Evolutionary conservation across 2,888 invertebrate genomes (phyloP).

Genomic region (Lycaena phlaeas): DNA sequence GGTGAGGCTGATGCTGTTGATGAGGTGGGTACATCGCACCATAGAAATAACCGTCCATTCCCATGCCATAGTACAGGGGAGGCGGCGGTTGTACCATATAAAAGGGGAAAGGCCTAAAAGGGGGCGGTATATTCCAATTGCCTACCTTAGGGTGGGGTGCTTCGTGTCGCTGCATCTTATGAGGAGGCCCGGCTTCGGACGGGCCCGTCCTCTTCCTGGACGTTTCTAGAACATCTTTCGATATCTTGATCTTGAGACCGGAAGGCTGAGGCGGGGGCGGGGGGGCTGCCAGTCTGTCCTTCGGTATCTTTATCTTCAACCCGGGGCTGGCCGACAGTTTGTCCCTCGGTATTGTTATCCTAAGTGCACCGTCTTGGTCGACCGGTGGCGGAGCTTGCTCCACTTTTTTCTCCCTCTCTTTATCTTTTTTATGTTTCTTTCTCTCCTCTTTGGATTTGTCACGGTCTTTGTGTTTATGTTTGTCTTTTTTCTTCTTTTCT

Average conservation of each 20-base stretch:
- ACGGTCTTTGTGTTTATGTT: conserved; percentile 84
- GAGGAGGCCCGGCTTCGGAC: conserved; percentile 37
- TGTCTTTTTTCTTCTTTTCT: conserved; percentile 86
- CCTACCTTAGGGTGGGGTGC: conserved; percentile 56
- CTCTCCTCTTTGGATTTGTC: conserved; percentile 81
- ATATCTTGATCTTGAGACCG: conserved; percentile 84
- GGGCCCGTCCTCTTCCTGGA: conserved; percentile 35
- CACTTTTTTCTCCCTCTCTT: conserved; percentile 58
- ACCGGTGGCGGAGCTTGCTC: conserved; percentile 21
- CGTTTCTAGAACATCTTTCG: conserved; percentile 79
- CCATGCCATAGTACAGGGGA: conserved; percentile 35
- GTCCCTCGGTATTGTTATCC: conserved; percentile 61
- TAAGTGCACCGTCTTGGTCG: conserved; percentile 38
- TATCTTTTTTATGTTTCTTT: conserved; percentile 82
- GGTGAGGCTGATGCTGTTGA: conserved; percentile 44
- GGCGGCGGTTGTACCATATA: conserved; percentile 59
- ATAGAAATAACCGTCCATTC: conserved; percentile 38
- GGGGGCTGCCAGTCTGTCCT: conserved; percentile 78
- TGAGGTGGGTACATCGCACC: conserved; percentile 25
- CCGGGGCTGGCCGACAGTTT: conserved; percentile 62
- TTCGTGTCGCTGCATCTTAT: conserved; percentile 51
- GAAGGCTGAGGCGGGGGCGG: conserved; percentile 53
- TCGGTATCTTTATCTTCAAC: conserved; percentile 87
- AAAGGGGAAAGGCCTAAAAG: conserved; percentile 45
- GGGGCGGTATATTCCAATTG: conserved; percentile 39